Base-by-base conservation (phyloP, 2,113 vertebrate species). In the Sardina pilchardus region DNA sequence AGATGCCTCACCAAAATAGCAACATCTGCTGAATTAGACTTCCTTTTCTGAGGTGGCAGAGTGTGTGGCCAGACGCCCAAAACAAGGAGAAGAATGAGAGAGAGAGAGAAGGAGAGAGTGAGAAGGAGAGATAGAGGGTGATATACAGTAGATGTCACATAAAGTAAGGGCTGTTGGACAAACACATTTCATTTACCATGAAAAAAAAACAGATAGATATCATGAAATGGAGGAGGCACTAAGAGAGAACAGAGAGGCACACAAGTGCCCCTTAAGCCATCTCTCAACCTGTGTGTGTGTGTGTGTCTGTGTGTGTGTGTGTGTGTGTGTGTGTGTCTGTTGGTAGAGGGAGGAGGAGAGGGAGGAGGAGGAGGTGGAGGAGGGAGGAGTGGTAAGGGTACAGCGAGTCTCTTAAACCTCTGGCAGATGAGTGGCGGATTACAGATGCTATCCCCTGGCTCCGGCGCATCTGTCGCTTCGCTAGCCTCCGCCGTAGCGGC, bases 31-130 rank as follows among this genome's bases (percentile, higher is more conserved):
- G 84, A 75, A 12, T 90, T 88, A 12, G 53, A 78, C 89, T 86
- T 93, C 89, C 91, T 90, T 85, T 92, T 92, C 92, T 92, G 90
- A 71, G 26, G 26, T 71, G n/a, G 30, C 26, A 71, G 50, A 53
- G 63, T 63, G 59, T 63, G 24, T 63, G 59, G 82, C 59, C 59
- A 63, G 71, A 59, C 78, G 34, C 43, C 67, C 84, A 34, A 84
- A 80, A 39, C 19, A 53, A 67, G 39, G 26, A 48, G 24, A 81
- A 83, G 44, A 47, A 5, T 90, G 93, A 89, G 91, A 88, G 86
- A 87, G 90, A 86, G 86, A 87, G 91, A 89, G n/a, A 42, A 92
- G 90, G 89, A 48, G 19, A 26, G 2, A 82, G 30, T 44, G 78
- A 85, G 8, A 17, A n/a, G 47, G 9, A 45, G 59, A 16, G 36